These are phyloP conservation scores for Catalaphyllia jardinei DNA, from an alignment of 64 coral and sea anemone genomes.

Conservation along the genomic window DNA sequence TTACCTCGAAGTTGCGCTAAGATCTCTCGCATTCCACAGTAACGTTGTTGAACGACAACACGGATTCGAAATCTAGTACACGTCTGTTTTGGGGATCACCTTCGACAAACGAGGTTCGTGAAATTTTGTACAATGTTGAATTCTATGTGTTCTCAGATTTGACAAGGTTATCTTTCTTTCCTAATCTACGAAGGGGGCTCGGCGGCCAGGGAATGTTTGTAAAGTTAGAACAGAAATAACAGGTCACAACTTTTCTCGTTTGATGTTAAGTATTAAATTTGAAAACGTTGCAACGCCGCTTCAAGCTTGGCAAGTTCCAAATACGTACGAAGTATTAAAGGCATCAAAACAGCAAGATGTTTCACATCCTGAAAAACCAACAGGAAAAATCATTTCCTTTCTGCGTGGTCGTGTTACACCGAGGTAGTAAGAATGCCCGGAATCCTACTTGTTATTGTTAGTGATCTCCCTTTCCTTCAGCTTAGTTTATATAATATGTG, in stretches of 20 bases:
- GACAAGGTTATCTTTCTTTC: background rate
- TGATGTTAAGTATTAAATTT: background rate
- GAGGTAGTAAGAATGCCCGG: conserved; percentile 11
- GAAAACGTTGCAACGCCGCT: background rate
- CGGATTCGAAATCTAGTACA: too few relatives aligned
- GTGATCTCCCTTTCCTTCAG: background rate
- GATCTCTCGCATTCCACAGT: conserved; percentile 23
- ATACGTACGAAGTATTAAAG: background rate
- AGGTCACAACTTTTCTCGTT: background rate
- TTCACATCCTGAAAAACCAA: background rate
- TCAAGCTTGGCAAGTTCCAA: background rate
- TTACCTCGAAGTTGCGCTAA: conserved; percentile 12
- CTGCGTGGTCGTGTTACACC: background rate
- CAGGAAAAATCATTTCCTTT: background rate
- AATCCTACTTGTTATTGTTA: conserved; percentile 17
- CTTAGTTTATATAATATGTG: background rate
- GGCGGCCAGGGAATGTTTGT: background rate
- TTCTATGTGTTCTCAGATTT: conserved; percentile 1
- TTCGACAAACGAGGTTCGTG: conserved; percentile 12
- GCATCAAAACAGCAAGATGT: background rate
- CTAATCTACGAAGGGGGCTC: background rate
- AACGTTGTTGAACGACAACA: background rate
- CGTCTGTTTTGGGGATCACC: conserved; percentile 12
- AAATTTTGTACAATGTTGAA: background rate
- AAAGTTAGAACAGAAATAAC: background rate